Conservation (phyloP, 2,797 vertebrate species). For the Alfaro cultratus region DNA sequence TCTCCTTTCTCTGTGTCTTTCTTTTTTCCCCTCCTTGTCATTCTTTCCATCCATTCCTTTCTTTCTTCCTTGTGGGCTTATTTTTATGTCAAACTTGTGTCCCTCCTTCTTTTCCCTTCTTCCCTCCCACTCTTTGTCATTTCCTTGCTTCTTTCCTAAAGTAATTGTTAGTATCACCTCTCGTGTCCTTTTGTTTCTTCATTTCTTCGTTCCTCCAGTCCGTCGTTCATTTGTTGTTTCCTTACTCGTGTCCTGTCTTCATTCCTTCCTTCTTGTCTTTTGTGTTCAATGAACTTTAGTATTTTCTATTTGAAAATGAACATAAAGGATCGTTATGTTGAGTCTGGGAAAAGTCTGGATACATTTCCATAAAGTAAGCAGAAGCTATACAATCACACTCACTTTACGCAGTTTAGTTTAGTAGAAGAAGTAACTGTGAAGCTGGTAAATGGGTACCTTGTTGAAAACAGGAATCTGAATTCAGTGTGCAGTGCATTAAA, state of each 20-base stretch:
- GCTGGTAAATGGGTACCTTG: neutral
- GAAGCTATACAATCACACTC: neutral
- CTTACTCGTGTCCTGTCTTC: neutral
- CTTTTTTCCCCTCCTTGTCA: neutral
- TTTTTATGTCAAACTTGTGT: too few species aligned
- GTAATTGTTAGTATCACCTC: too few species aligned
- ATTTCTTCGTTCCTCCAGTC: neutral
- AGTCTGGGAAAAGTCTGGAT: neutral
- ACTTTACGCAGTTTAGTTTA: neutral
- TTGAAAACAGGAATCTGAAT: neutral
- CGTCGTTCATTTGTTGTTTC: neutral
- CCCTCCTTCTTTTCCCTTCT: too few species aligned
- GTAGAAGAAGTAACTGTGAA: neutral
- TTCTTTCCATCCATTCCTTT: too few species aligned
- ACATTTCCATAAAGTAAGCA: neutral
- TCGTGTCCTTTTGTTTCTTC: neutral
- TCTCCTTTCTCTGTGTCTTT: neutral
- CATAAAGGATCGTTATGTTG: neutral
- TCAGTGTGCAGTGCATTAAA: neutral
- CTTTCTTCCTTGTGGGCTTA: too few species aligned
- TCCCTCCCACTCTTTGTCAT: too few species aligned
- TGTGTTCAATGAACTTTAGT: neutral
- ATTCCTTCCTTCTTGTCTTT: neutral
- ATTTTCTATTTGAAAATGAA: neutral
- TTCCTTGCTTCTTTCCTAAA: too few species aligned